Conservation (phyloP, 2,113 vertebrate genomes). For the Nestor notabilis region DNA sequence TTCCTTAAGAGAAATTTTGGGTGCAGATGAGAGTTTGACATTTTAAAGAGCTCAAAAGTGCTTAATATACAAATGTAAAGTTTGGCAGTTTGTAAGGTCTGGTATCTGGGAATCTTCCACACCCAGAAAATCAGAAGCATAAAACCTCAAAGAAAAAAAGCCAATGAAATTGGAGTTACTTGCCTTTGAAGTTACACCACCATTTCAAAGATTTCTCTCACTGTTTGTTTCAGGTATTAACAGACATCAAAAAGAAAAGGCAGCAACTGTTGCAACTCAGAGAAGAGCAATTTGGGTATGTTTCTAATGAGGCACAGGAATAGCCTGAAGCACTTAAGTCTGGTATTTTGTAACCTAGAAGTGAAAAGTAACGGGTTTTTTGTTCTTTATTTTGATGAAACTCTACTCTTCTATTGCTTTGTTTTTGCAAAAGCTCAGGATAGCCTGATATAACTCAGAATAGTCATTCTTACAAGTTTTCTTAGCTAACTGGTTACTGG, state of each 20-base stretch:
- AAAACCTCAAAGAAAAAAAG: neutral
- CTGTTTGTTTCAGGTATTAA: constrained; percentile 74
- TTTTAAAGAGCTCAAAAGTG: neutral
- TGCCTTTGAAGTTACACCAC: neutral
- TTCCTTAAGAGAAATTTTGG: neutral
- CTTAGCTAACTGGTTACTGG: neutral
- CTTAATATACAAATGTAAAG: neutral
- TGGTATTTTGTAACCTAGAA: neutral
- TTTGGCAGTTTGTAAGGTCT: neutral
- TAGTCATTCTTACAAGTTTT: neutral
- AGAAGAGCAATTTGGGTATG: constrained; percentile 84
- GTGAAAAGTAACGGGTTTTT: neutral
- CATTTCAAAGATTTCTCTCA: neutral
- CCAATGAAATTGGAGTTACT: neutral
- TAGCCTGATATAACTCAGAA: neutral
- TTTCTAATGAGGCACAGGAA: neutral
- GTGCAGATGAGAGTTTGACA: neutral
- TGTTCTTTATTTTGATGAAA: neutral
- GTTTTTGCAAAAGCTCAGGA: neutral
- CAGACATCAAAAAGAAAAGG: constrained; percentile 75
- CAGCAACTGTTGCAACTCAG: constrained; percentile 80
- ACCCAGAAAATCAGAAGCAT: neutral
- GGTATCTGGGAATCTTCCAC: neutral
- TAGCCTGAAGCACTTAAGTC: neutral
- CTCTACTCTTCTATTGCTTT: neutral